Conservation (phyloP, 2,888 invertebrate species). For the Diadegma fenestrale region DNA sequence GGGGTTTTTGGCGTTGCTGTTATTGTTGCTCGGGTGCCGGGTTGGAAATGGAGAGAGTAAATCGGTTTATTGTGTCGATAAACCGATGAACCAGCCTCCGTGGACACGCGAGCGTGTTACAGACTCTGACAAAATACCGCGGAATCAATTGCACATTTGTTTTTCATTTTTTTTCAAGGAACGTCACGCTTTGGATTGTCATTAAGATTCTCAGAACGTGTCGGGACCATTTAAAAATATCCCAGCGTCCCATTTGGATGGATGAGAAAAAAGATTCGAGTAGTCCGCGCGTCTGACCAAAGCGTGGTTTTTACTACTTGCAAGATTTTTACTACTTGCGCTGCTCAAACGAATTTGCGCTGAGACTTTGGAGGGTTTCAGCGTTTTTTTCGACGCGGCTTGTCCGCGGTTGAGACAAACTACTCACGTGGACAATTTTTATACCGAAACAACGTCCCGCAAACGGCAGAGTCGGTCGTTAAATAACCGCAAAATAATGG, state of each 20-base stretch:
- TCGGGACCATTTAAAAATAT: conserved; percentile 42
- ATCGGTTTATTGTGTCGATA: too few species aligned
- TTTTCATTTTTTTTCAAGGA: neutral
- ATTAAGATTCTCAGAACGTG: conserved; percentile 29
- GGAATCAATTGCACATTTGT: conserved; percentile 5
- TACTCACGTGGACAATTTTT: conserved; percentile 17
- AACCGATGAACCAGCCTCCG: conserved; percentile 43
- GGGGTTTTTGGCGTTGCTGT: neutral
- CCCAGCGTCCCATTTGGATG: conserved; percentile 34
- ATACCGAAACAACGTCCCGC: neutral
- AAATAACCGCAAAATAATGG: neutral
- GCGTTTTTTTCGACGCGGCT: too few species aligned
- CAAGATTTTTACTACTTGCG: neutral
- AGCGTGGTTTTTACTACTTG: conserved; percentile 29
- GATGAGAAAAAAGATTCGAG: conserved; percentile 2
- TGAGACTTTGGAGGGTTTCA: too few species aligned
- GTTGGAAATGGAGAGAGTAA: neutral
- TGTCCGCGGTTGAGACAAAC: conserved; percentile 7
- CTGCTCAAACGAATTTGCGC: too few species aligned
- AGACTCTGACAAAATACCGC: neutral
- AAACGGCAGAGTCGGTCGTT: neutral
- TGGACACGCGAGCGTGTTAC: conserved; percentile 5
- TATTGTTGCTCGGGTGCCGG: neutral
- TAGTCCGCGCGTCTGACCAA: conserved; percentile 24
- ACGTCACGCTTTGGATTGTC: neutral